A percentile compares a stretch with the other conserved stretches of the same genome.
These are phyloP conservation scores for Accipiter virgatus DNA, from an alignment of 2,113 vertebrate species.

Conservation along the genomic window DNA sequence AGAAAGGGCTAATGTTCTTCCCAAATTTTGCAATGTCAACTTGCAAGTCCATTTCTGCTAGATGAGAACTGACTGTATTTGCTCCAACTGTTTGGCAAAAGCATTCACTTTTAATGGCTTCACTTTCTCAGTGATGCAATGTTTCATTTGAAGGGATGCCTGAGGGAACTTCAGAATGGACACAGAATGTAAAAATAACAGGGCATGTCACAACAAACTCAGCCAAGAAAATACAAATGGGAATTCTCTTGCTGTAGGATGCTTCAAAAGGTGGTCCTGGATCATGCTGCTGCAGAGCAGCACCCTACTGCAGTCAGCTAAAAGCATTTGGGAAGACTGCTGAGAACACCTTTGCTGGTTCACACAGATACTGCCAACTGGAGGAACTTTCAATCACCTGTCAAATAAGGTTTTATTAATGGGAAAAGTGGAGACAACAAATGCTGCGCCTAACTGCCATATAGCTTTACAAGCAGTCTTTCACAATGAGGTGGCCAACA, in stretches of 20 bases:
- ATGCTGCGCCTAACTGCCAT: not conserved
- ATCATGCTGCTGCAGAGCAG: not conserved
- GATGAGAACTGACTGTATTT: not conserved
- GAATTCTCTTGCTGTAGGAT: slow-evolving; percentile 23
- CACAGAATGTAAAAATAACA: slow-evolving; percentile 43
- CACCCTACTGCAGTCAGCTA: not conserved
- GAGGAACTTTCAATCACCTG: not conserved
- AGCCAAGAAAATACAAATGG: slow-evolving; percentile 12
- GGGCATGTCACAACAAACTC: slow-evolving; percentile 43
- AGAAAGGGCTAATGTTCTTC: slow-evolving; percentile 36
- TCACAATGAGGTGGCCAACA: not conserved
- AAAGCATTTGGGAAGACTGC: not conserved
- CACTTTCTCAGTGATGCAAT: slow-evolving; percentile 45
- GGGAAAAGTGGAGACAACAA: not conserved
- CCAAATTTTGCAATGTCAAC: slow-evolving; percentile 39
- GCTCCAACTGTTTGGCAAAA: not conserved
- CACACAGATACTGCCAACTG: not conserved
- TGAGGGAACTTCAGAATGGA: slow-evolving; percentile 9
- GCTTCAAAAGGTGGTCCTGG: not conserved
- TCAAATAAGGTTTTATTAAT: not conserved
- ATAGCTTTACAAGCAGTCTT: not conserved
- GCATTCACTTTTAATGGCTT: slow-evolving; percentile 23
- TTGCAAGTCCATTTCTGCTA: slow-evolving; percentile 12
- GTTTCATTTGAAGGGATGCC: slow-evolving; percentile 45
- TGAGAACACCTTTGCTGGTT: not conserved